A percentile compares a stretch with the other conserved stretches of the same genome.
phyloP scores from a whole-genome alignment of 2,888 invertebrate species.

The Dryobota labecula region DNA sequence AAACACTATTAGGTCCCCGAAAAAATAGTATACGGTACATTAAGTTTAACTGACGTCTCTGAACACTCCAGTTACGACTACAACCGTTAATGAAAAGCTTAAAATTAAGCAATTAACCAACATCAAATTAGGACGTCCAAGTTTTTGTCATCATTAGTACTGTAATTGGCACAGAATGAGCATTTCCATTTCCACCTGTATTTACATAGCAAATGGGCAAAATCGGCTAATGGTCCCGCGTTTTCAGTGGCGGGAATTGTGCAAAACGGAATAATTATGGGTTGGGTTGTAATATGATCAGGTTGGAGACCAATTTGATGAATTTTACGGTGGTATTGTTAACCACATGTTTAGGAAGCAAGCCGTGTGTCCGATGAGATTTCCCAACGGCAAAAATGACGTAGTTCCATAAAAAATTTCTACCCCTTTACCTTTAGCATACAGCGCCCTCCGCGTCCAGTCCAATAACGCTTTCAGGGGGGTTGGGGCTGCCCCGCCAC shows the following conservation, averaged over 20 bases:
- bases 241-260: slow-evolving; percentile 42
- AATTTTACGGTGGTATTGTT: neutral
- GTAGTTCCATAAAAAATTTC: neutral
- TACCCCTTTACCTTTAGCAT: too few relatives aligned
- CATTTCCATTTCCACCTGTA: slow-evolving; percentile 71
- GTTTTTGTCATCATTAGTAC: slow-evolving; percentile 66
- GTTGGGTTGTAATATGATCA: slow-evolving; percentile 27
- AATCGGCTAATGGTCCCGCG: slow-evolving; percentile 67
- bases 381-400: accelerated
- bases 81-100: slow-evolving; percentile 44
- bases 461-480: too few relatives aligned
- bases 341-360: neutral
- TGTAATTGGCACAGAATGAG: slow-evolving; percentile 67
- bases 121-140: slow-evolving; percentile 57
- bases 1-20: neutral
- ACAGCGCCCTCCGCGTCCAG: too few relatives aligned
- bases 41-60: neutral
- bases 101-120: slow-evolving; percentile 56
- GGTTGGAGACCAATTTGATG: slow-evolving; percentile 1
- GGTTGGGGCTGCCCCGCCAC: too few relatives aligned
- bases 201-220: slow-evolving; percentile 70
- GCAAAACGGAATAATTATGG: slow-evolving; percentile 41
- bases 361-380: too few relatives aligned
- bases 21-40: neutral
- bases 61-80: neutral